Evolutionary conservation across 2,113 vertebrate genomes (phyloP).

Genomic region (Chaetura pelagica): DNA sequence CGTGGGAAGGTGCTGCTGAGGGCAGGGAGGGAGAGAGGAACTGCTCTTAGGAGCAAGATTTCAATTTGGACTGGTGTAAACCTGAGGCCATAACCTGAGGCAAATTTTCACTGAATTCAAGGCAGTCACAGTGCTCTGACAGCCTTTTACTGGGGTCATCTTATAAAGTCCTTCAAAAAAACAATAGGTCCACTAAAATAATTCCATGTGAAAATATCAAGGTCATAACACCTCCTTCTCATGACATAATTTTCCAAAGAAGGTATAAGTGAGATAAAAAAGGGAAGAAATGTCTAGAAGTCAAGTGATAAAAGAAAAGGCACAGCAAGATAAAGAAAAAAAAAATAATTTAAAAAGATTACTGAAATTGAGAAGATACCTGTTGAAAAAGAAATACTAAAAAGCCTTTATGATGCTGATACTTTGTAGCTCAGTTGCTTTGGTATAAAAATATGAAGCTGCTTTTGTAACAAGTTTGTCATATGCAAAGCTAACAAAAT

Average conservation of each 20-base stretch:
- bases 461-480: neutral
- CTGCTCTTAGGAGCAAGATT: neutral
- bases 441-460: neutral
- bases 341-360: too few relatives aligned
- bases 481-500: neutral
- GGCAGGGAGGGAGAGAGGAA: neutral
- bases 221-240: neutral
- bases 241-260: neutral
- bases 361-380: neutral
- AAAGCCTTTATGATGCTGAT: neutral
- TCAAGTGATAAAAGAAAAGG: neutral
- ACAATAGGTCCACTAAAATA: neutral
- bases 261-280: neutral
- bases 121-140: neutral
- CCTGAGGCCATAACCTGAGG: neutral
- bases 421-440: neutral
- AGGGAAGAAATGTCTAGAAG: neutral
- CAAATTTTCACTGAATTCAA: neutral
- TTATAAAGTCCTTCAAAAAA: neutral
- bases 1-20: neutral
- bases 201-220: neutral
- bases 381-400: neutral
- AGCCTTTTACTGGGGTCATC: neutral
- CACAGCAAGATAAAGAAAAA: neutral
- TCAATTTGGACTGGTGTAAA: neutral